phyloP scores from a whole-genome alignment of 2,888 invertebrate species.

The Synergus itoensis region DNA sequence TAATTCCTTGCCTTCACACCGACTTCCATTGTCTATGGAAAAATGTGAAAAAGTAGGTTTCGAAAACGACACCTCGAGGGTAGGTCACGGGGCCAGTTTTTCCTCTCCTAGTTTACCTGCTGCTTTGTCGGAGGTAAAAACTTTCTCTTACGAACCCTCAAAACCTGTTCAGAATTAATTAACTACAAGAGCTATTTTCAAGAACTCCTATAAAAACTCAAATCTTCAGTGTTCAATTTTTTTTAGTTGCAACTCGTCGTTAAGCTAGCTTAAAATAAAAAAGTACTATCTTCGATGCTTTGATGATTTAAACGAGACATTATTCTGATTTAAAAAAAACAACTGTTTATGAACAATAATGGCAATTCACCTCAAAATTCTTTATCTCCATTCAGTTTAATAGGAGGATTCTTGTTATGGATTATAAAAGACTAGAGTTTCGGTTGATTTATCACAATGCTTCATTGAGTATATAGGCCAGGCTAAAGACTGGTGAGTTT shows the following conservation, averaged over 20 bases:
- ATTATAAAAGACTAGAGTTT: slow-evolving; percentile 14
- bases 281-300: too few species aligned
- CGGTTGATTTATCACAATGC: slow-evolving; percentile 17
- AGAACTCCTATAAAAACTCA: neutral
- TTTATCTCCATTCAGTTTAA: neutral
- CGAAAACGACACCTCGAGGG: neutral
- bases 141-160: neutral
- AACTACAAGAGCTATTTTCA: neutral
- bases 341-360: neutral
- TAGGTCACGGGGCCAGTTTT: slow-evolving; percentile 1
- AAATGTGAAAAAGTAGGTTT: slow-evolving; percentile 22
- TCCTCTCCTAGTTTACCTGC: neutral
- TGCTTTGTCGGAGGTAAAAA: slow-evolving; percentile 18
- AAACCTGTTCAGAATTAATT: slow-evolving; percentile 7
- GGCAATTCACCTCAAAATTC: neutral
- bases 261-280: too few species aligned
- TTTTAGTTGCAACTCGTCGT: too few species aligned
- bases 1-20: slow-evolving; percentile 13
- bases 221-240: too few species aligned
- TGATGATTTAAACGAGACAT: neutral
- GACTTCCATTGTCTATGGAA: slow-evolving; percentile 24
- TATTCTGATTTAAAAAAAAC: slow-evolving; percentile 1
- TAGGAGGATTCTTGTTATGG: neutral
- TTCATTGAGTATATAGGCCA: neutral
- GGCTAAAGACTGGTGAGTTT: neutral